Evolutionary conservation across 2,113 vertebrate species (phyloP), one percentile per base, ranked within the genome.

Genomic region (Progne subis): DNA sequence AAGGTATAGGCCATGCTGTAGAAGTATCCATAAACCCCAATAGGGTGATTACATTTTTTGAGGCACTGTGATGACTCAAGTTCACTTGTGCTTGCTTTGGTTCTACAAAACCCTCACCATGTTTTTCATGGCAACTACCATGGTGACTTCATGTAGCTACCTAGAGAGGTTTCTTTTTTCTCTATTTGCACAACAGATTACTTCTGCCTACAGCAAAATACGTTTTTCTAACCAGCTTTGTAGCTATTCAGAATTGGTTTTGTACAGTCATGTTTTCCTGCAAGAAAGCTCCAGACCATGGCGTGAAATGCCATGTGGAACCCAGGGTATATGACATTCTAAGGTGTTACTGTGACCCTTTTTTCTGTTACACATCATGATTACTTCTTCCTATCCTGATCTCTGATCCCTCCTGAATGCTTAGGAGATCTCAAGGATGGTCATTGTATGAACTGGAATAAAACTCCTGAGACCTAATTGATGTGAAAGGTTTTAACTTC

Each of bases 251-350:
- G 25, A 31, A 37, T 24, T 20, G 6, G 1, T 76, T 93, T 52
- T 50, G 15, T 32, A 21, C 9, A 50, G 49, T n/a, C 18, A 17
- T 18, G 19, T 46, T 82, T 79, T 68, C 29, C 39, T 68, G 23
- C 1, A 5, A 77, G 37, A 61, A 64, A 70, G 4, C 28, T 59
- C 47, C 1, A 2, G 28, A 78, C 12, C 13, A 12, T 5, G 25
- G 18, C 20, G 17, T 47, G 44, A 84, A 84, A 57, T 4, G 5
- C 7, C 24, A 32, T 0, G 0, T 39, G 29, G 18, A 80, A 64
- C 16, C 23, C 43, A 84, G 44, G 23, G 18, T 56, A 47, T 31
- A 9, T 26, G 10, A 28, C 46, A n/a, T 53, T 41, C 8, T 57
- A 37, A 69, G 43, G 14, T 31, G 34, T 13, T 57, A 43, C 18